Percentiles rank a stretch among this genome's conserved stretches.
Evolutionary conservation across 2,888 invertebrate species (phyloP).

Genomic region (Tubulanus polymorphus): DNA sequence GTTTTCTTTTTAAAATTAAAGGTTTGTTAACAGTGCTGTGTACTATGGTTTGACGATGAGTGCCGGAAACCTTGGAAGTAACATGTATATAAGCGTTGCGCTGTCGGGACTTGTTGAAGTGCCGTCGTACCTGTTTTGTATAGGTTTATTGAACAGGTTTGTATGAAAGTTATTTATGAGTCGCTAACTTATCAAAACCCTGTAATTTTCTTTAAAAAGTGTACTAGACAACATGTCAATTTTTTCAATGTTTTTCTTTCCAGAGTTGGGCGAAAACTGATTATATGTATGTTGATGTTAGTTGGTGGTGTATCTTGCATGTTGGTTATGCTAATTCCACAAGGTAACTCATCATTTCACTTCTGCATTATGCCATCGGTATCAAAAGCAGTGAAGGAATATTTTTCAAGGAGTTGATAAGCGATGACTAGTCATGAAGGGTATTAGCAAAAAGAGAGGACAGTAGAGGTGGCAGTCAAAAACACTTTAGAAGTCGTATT

Average conservation of each 20-base stretch:
- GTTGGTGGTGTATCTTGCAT: background rate
- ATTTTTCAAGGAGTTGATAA: too few species aligned
- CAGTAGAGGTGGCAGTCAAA: too few species aligned
- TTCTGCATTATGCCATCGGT: too few species aligned
- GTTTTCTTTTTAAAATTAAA: background rate
- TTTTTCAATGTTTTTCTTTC: background rate
- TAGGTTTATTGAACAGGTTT: background rate
- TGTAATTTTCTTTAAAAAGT: background rate
- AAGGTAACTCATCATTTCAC: background rate
- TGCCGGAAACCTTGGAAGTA: slow-evolving; percentile 2
- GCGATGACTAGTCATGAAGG: too few species aligned
- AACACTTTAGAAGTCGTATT: too few species aligned
- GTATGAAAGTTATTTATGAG: too few species aligned
- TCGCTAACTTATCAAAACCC: background rate
- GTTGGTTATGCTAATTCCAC: background rate
- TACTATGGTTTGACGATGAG: slow-evolving; percentile 3
- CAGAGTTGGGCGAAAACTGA: background rate
- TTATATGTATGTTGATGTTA: background rate
- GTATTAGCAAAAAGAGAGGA: too few species aligned
- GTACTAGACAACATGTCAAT: too few species aligned
- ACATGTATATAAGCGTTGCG: background rate
- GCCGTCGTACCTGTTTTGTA: background rate
- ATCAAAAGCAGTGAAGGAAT: too few species aligned
- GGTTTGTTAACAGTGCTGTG: slow-evolving; percentile 5
- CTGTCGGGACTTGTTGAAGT: background rate